Conservation (phyloP, 2,888 invertebrate species). For the Thecophora atra region DNA sequence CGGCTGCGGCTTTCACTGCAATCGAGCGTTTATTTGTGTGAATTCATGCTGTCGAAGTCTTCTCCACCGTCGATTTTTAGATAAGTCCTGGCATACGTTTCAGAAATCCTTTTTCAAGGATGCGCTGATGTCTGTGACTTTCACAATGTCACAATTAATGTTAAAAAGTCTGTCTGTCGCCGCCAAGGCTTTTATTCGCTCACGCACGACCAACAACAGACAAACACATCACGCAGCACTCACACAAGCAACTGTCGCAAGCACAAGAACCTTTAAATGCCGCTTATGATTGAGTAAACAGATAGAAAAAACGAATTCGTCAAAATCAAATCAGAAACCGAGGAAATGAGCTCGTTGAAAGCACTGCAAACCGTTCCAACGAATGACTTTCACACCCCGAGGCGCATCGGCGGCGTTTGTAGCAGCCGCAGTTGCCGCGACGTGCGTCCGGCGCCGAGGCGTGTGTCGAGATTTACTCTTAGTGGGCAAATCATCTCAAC, state of each 20-base stretch:
- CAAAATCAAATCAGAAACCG: conserved; percentile 29
- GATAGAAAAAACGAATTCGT: conserved; percentile 7
- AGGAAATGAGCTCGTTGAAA: conserved; percentile 22
- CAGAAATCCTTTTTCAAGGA: conserved; percentile 1
- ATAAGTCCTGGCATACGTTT: conserved; percentile 18
- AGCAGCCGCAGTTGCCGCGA: conserved; percentile 37
- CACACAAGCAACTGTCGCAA: conserved; percentile 4
- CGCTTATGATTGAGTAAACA: conserved; percentile 6
- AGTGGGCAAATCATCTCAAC: conserved; percentile 27
- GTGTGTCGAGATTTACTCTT: conserved; percentile 34
- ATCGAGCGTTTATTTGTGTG: no score
- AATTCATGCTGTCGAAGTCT: no score
- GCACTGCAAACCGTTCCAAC: background rate
- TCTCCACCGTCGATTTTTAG: background rate
- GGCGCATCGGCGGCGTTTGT: conserved; percentile 55
- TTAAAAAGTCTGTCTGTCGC: background rate
- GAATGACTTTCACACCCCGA: conserved; percentile 62
- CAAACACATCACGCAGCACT: background rate
- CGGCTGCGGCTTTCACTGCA: background rate
- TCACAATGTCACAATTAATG: conserved; percentile 19
- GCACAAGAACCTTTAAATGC: background rate
- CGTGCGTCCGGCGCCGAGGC: conserved; percentile 41
- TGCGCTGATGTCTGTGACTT: conserved; percentile 12
- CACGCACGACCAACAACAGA: conserved; percentile 19
- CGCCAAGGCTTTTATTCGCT: background rate